These are phyloP conservation scores for Artibeus jamaicensis DNA, from an alignment of 2,797 vertebrate genomes.

Conservation along the genomic window DNA sequence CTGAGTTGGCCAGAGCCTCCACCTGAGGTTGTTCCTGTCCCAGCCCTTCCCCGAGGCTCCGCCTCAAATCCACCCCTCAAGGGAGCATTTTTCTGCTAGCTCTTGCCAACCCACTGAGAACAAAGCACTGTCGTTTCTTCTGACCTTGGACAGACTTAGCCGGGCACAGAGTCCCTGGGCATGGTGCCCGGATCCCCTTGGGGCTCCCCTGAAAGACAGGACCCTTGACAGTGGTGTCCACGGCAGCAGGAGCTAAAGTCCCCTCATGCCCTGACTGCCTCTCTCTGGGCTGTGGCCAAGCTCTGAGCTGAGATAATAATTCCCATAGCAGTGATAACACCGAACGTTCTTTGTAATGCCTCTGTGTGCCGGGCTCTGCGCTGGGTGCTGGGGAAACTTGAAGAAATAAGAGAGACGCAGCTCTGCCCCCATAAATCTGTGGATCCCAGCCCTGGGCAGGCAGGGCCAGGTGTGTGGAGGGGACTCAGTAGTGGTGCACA, in stretches of 20 bases:
- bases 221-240: neutral
- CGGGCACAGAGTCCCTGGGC: neutral
- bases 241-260: neutral
- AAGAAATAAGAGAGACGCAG: slow-evolving; percentile 1
- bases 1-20: neutral
- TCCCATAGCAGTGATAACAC: neutral
- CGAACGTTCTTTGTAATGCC: neutral
- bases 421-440: neutral
- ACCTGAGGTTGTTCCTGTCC: neutral
- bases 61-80: slow-evolving; percentile 55
- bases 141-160: slow-evolving; percentile 44
- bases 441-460: neutral
- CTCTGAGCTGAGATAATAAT: slow-evolving; percentile 2
- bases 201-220: neutral
- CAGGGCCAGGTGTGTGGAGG: neutral
- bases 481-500: neutral
- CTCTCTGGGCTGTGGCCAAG: neutral
- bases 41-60: neutral
- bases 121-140: slow-evolving; percentile 38
- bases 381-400: neutral
- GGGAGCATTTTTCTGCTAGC: slow-evolving; percentile 3
- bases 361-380: slow-evolving; percentile 22
- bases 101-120: slow-evolving; percentile 44
- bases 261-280: neutral
- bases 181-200: neutral